phyloP scores from a whole-genome alignment of 2,888 invertebrate species.

The Mesorhabditis belari region DNA sequence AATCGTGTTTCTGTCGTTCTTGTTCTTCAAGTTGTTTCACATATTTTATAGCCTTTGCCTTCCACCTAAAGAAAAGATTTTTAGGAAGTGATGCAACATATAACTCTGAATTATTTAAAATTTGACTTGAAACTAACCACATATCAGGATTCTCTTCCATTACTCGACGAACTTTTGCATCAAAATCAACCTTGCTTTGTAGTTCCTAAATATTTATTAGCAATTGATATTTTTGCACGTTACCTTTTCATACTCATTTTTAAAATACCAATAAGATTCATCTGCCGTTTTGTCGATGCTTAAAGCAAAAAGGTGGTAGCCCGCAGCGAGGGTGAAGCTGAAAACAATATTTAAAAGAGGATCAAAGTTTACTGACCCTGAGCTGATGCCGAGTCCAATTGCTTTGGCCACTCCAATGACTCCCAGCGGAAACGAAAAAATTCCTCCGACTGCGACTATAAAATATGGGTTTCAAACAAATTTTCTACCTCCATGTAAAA shows the following conservation, averaged over 20 bases:
- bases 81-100: no score
- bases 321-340: constrained; percentile 23
- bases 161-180: background rate
- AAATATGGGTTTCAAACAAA: constrained; percentile 6
- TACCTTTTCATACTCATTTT: constrained; percentile 27
- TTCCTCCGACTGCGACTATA: constrained; percentile 37
- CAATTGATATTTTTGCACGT: background rate
- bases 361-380: background rate
- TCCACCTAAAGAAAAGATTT: no score
- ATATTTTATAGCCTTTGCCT: background rate
- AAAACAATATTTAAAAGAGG: no score
- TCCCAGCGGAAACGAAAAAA: constrained; percentile 37
- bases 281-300: constrained; percentile 29
- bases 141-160: background rate
- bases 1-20: background rate
- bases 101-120: no score
- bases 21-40: background rate
- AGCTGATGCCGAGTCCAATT: constrained; percentile 10
- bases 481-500: constrained; percentile 12
- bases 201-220: background rate
- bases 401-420: constrained; percentile 33
- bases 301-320: constrained; percentile 29
- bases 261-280: constrained; percentile 28
- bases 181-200: background rate
- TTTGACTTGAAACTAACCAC: no score